Percentiles rank a stretch among this genome's conserved stretches.
phyloP scores from a whole-genome alignment of 2,113 vertebrate species.

The Caranx melampygus region DNA sequence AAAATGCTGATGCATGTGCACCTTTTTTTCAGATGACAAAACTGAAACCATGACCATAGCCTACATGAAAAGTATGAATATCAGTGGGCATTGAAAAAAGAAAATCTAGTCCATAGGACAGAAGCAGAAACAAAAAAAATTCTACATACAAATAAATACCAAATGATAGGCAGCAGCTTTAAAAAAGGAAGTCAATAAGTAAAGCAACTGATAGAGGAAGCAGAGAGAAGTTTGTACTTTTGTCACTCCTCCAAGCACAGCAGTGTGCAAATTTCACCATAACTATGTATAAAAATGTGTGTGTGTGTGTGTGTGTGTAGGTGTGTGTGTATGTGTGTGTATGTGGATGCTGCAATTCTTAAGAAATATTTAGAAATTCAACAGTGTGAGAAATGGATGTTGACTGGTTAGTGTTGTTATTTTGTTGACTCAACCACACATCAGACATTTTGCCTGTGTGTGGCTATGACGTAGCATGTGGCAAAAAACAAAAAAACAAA shows the following conservation, averaged over 20 bases:
- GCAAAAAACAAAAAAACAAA: background rate
- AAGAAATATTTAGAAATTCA: background rate
- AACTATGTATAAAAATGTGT: no score
- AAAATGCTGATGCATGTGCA: no score
- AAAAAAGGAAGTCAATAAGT: conserved; percentile 68
- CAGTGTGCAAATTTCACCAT: no score
- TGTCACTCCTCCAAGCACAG: background rate
- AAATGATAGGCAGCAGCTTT: background rate
- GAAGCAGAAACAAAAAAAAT: background rate
- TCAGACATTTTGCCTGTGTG: background rate
- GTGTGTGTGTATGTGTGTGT: no score
- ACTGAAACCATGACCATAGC: background rate
- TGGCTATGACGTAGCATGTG: conserved; percentile 17
- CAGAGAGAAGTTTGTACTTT: background rate
- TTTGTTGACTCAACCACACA: background rate
- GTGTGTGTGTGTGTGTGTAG: no score
- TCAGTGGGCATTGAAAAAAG: background rate
- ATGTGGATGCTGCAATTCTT: background rate
- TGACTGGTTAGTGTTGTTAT: background rate
- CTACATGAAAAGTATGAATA: background rate
- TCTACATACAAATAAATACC: background rate
- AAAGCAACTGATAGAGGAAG: conserved; percentile 38
- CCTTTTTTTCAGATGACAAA: background rate
- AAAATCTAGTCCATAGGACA: background rate
- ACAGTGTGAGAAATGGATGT: background rate